A percentile compares a stretch with the other conserved stretches of the same genome.
Conservation (phyloP, 2,888 invertebrate species). For the Phyllotreta striolata region DNA sequence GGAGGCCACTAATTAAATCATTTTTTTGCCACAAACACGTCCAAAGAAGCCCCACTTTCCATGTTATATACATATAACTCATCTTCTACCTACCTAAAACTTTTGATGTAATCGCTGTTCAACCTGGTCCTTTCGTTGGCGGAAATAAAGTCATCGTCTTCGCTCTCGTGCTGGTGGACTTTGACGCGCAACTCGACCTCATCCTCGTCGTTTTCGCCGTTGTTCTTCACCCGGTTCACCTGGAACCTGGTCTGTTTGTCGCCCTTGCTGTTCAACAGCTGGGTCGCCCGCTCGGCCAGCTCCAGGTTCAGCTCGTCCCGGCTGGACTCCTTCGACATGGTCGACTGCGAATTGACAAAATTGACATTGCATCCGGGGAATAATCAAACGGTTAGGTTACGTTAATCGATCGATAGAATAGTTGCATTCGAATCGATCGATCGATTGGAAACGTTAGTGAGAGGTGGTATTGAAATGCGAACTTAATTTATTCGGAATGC, state of each 20-base stretch:
- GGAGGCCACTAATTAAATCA: no score
- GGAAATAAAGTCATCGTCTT: conserved; percentile 62
- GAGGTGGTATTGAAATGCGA: no score
- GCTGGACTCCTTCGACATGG: conserved; percentile 27
- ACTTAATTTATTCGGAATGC: no score
- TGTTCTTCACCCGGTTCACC: conserved; percentile 68
- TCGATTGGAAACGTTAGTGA: no score
- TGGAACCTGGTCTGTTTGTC: conserved; percentile 67
- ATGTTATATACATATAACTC: background rate
- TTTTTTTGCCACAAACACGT: no score
- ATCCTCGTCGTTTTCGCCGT: conserved; percentile 40
- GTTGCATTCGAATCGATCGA: no score
- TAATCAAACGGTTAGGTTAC: no score
- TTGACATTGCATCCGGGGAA: background rate
- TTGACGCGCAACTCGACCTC: conserved; percentile 33
- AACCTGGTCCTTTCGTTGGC: conserved; percentile 61
- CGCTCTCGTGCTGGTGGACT: conserved; percentile 40
- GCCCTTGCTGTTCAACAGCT: conserved; percentile 50
- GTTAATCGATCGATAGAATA: no score
- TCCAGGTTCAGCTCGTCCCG: conserved; percentile 22
- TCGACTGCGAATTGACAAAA: conserved; percentile 19
- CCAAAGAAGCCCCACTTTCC: no score
- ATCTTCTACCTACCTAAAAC: conserved; percentile 69
- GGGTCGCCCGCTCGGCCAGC: conserved; percentile 35
- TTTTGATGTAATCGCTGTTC: conserved; percentile 72